Evolutionary conservation across 2,888 invertebrate genomes (phyloP), one percentile per base, ranked within the genome.

Genomic region (Amblyteles armatorius): DNA sequence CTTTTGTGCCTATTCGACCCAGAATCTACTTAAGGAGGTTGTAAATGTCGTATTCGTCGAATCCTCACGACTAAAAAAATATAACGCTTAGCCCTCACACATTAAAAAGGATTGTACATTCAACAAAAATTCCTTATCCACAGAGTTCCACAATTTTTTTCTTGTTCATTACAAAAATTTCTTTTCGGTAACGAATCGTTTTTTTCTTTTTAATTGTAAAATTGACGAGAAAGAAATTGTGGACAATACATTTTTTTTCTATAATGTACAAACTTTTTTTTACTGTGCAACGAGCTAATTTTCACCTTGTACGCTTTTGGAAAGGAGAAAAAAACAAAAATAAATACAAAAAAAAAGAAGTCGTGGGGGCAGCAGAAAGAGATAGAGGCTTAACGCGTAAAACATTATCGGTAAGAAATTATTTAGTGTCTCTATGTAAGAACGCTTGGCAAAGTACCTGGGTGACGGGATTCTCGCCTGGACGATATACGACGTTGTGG

Each of bases 401-500:
- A 72, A 33, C 63, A 19, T n/a, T 76, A 50, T 3, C 48, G 44
- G 26, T 19, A 48, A 19, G 33, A 44, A 16, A 3, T 26, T 65
- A 48, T 50, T 26, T n/a, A 65, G 50, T 52, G 57, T 19, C 26
- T 29, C 33, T 50, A 60, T 73, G 60, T 78, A 36, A 76, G 63
- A 72, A 48, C 57, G 71, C 50, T 80, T 74, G 73, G 74, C 68
- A 83, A 86, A 81, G 81, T 80, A 98, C 98, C 97, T 98, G 98
- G 90, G 97, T 97, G 90, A 98, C 97, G 88, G 98, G 98, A 94
- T 98, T 98, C 93, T 98, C 98, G 87, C 98, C 98, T 0, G 98
- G 98, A 89, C 97, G 95, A 94, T 98, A 98, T 89, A 98, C 97
- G 87, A 98, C 97, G 94, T 98, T 98, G 95, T 97, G 97, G 85